Percentiles rank a stretch among this genome's conserved stretches.
These are phyloP conservation scores for Oenanthe melanoleuca DNA, from an alignment of 2,113 vertebrate species.

Conservation along the genomic window DNA sequence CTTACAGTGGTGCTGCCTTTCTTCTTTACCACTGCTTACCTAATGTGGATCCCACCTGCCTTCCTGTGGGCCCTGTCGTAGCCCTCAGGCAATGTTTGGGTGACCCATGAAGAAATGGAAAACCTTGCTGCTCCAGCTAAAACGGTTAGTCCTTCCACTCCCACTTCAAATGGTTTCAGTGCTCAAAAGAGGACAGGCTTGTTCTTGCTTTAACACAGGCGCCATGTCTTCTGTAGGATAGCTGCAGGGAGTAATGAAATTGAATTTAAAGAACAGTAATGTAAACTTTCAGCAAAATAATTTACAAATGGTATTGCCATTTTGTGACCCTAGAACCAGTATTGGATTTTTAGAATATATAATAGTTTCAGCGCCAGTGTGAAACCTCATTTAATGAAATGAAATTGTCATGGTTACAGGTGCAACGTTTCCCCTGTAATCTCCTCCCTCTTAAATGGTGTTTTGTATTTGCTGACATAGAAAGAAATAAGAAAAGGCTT, in stretches of 20 bases:
- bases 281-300: not conserved
- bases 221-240: not conserved
- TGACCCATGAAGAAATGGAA: constrained; percentile 99
- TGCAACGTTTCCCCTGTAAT: not conserved
- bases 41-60: constrained; percentile 82
- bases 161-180: not conserved
- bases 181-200: not conserved
- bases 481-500: not conserved
- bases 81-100: constrained; percentile 98
- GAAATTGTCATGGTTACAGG: not conserved
- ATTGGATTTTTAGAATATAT: not conserved
- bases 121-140: constrained; percentile 94
- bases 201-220: not conserved
- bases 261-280: not conserved
- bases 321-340: not conserved
- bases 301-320: not conserved
- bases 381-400: not conserved
- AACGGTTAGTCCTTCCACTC: constrained; percentile 87
- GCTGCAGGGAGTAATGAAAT: not conserved
- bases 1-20: constrained; percentile 97
- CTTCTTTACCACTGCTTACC: constrained; percentile 96
- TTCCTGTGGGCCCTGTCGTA: constrained; percentile 78
- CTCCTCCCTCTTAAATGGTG: not conserved
- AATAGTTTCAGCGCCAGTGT: not conserved
- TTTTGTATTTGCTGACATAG: not conserved